Evolutionary conservation across 2,113 vertebrate species (phyloP).

Genomic region (Mandrillus leucophaeus): DNA sequence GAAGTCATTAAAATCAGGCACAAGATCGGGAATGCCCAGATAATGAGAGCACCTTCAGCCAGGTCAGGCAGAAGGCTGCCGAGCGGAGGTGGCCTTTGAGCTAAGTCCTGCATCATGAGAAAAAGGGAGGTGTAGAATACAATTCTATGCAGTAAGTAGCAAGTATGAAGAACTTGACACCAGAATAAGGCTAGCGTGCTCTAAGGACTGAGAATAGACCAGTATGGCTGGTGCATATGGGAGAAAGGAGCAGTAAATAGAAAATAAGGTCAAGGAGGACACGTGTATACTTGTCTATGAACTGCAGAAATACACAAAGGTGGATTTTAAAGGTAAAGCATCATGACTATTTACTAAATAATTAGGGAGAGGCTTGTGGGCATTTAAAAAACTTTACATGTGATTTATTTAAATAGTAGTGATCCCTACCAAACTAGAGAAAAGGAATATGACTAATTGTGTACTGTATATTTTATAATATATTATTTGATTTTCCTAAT

Average conservation of each 20-base stretch:
- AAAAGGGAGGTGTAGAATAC: background rate
- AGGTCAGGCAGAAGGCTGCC: background rate
- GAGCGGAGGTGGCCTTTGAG: background rate
- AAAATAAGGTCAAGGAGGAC: background rate
- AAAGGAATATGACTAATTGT: background rate
- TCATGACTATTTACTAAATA: background rate
- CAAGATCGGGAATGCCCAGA: background rate
- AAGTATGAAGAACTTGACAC: background rate
- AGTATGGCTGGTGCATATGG: background rate
- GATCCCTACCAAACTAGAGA: background rate
- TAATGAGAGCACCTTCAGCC: accelerated
- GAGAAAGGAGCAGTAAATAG: too few relatives aligned
- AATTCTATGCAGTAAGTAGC: background rate
- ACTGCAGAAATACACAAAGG: background rate
- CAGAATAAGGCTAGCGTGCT: background rate
- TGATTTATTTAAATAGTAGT: background rate
- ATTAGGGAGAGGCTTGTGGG: background rate
- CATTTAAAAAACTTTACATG: background rate
- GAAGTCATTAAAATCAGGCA: background rate
- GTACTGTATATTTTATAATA: background rate
- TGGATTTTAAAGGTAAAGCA: background rate
- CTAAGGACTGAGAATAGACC: background rate
- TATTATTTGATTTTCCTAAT: background rate
- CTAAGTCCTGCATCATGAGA: background rate
- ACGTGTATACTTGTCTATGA: background rate